phyloP scores from a whole-genome alignment of 2,113 vertebrate genomes.

The Trematomus loennbergii region DNA sequence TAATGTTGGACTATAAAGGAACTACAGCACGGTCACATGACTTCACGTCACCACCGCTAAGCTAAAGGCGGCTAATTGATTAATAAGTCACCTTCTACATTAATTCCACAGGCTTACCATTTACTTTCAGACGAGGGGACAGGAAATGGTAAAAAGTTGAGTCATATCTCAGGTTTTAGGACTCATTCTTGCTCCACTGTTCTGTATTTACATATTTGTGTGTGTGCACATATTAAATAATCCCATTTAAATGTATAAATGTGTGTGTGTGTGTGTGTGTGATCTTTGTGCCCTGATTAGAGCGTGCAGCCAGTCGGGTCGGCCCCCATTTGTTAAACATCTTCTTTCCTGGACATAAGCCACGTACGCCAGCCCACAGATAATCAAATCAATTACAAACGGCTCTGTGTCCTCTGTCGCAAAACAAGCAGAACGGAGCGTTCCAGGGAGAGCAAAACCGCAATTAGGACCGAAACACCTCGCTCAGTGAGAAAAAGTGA shows the following conservation, averaged over 20 bases:
- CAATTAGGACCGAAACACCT: slow-evolving; percentile 57
- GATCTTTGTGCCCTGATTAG: slow-evolving; percentile 37
- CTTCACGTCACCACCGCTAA: too few relatives aligned
- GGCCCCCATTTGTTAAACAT: slow-evolving; percentile 60
- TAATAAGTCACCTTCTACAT: too few relatives aligned
- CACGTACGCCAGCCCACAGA: slow-evolving; percentile 52
- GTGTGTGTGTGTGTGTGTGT: slow-evolving; percentile 1
- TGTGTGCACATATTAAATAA: slow-evolving; percentile 14
- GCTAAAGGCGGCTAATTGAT: too few relatives aligned
- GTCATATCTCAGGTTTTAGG: too few relatives aligned
- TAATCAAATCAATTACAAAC: slow-evolving; percentile 72
- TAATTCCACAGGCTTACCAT: too few relatives aligned
- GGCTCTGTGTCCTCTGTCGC: slow-evolving; percentile 31
- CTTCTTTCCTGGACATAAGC: slow-evolving; percentile 63
- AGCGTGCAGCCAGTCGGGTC: background rate
- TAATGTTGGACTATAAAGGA: too few relatives aligned
- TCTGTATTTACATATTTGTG: background rate
- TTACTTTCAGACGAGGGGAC: too few relatives aligned
- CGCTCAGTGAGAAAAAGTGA: slow-evolving; percentile 13
- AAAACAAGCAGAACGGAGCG: slow-evolving; percentile 43
- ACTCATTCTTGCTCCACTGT: too few relatives aligned
- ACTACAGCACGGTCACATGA: too few relatives aligned
- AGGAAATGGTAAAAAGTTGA: too few relatives aligned
- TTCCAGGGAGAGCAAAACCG: slow-evolving; percentile 33
- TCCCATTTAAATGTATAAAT: background rate